These are phyloP conservation scores for Catharus minimus DNA, from an alignment of 2,113 vertebrate species.

Conservation along the genomic window DNA sequence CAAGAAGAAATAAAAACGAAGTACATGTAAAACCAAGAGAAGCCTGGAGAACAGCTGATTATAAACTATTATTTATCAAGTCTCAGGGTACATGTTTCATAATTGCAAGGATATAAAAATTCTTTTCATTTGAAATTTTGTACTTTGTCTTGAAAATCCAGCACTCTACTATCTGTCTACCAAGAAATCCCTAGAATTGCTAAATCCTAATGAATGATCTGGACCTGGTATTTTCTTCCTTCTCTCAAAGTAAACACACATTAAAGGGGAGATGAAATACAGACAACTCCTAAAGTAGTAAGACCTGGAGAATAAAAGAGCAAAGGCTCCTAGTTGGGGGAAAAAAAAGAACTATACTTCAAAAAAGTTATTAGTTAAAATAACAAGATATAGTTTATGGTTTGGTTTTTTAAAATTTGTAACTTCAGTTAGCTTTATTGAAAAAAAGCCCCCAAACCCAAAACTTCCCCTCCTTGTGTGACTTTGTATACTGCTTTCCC, in stretches of 20 bases:
- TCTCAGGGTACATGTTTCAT: neutral
- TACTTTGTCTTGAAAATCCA: neutral
- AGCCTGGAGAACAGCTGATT: neutral
- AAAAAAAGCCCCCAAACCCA: neutral
- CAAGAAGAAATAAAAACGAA: neutral
- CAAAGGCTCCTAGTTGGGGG: neutral
- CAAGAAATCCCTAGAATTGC: neutral
- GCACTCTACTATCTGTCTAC: neutral
- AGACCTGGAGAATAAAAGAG: neutral
- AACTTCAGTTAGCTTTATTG: neutral
- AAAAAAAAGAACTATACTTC: neutral
- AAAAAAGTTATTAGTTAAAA: neutral
- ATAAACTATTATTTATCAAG: neutral
- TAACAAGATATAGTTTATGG: neutral
- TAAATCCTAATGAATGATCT: neutral
- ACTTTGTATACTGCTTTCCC: rapidly evolving
- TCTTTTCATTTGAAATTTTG: neutral
- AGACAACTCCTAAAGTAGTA: neutral
- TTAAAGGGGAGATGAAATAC: neutral
- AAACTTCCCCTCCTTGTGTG: neutral
- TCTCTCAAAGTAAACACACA: neutral
- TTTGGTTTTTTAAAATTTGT: neutral
- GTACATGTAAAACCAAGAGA: neutral
- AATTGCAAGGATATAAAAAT: neutral
- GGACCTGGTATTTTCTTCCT: neutral